These are phyloP conservation scores for Euglossa dilemma DNA, from an alignment of 1,140 invertebrate species.

Conservation along the genomic window DNA sequence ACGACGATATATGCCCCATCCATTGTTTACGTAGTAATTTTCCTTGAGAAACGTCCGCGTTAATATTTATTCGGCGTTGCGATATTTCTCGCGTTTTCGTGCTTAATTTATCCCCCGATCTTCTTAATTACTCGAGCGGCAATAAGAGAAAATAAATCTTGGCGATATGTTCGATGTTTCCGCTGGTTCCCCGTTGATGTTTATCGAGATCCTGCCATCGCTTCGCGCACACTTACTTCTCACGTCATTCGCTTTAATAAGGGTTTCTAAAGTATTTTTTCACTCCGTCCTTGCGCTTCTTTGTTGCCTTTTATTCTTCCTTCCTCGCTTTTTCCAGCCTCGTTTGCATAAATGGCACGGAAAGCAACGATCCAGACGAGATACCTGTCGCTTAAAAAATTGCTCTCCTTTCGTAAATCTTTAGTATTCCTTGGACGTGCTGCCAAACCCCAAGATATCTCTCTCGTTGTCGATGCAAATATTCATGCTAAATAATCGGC, in stretches of 20 bases:
- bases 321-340: neutral
- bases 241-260: slow-evolving; percentile 35
- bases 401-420: too few relatives aligned
- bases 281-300: too few relatives aligned
- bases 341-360: too few relatives aligned
- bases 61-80: neutral
- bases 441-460: too few relatives aligned
- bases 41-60: neutral
- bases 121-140: neutral
- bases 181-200: slow-evolving; percentile 16
- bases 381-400: too few relatives aligned
- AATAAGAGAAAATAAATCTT: slow-evolving; percentile 22
- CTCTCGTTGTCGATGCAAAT: too few relatives aligned
- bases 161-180: slow-evolving; percentile 13
- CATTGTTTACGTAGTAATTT: neutral
- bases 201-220: slow-evolving; percentile 15
- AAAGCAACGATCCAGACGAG: too few relatives aligned
- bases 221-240: neutral
- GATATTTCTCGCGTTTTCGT: neutral
- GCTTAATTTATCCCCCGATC: neutral
- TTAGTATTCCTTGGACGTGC: too few relatives aligned
- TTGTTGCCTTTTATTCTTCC: neutral
- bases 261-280: neutral
- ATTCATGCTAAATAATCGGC: too few relatives aligned
- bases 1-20: too few relatives aligned